Evolutionary conservation across 2,888 invertebrate genomes (phyloP).

Genomic region (Palloptera scutellata): DNA sequence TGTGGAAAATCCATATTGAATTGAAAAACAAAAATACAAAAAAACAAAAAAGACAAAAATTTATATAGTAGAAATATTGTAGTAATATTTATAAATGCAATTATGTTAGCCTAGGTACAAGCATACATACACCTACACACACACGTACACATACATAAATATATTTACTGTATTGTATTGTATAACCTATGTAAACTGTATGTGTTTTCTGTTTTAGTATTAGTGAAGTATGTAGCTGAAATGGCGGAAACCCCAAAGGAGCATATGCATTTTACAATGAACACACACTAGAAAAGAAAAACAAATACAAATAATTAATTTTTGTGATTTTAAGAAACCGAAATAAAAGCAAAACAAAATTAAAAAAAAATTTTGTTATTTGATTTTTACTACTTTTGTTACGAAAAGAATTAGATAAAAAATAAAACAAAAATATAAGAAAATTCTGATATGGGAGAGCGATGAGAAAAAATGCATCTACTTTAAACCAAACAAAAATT

Average conservation of each 20-base stretch:
- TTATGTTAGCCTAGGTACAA: constrained; percentile 2
- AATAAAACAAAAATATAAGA: constrained; percentile 24
- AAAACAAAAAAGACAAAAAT: too few relatives aligned
- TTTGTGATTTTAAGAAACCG: constrained; percentile 25
- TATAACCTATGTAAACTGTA: too few relatives aligned
- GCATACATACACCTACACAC: constrained; percentile 32
- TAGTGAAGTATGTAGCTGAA: background rate
- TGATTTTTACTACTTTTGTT: constrained; percentile 18
- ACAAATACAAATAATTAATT: constrained; percentile 19
- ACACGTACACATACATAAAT: constrained; percentile 25
- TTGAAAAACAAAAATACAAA: too few relatives aligned
- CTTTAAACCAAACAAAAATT: constrained; percentile 34
- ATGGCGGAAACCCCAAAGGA: background rate
- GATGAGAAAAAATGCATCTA: background rate
- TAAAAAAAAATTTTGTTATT: constrained; percentile 13
- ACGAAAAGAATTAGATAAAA: constrained; percentile 28
- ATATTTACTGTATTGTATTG: background rate
- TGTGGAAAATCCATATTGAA: too few relatives aligned
- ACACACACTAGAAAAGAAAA: background rate
- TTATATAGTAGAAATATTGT: background rate
- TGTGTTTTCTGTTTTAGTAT: too few relatives aligned
- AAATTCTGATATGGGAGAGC: background rate
- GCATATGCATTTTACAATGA: background rate
- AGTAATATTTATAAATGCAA: constrained; percentile 1
- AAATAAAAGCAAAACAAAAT: constrained; percentile 16